A percentile compares a stretch with the other conserved stretches of the same genome.
These are phyloP conservation scores for Apaloderma vittatum DNA, from an alignment of 2,113 vertebrate species.

Conservation along the genomic window DNA sequence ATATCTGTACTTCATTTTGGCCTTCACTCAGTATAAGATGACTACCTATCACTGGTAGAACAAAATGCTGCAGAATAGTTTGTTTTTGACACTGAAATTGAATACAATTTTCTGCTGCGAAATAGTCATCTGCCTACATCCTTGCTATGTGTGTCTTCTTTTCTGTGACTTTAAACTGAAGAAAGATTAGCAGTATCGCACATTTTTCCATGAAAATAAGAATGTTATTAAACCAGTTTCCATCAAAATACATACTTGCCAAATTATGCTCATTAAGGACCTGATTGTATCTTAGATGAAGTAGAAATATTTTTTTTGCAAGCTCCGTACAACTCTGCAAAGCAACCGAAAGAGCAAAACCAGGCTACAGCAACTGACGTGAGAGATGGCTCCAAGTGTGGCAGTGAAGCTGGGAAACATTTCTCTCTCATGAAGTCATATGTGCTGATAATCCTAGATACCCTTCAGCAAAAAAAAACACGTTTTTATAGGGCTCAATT, in stretches of 20 bases:
- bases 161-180: background rate
- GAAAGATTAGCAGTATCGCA: background rate
- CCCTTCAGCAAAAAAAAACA: constrained; percentile 9
- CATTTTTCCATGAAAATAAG: background rate
- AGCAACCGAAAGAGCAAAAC: background rate
- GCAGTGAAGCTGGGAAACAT: constrained; percentile 3
- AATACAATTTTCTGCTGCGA: background rate
- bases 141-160: background rate
- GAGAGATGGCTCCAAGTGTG: constrained; percentile 1
- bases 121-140: background rate
- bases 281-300: background rate
- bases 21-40: background rate
- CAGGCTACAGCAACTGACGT: background rate
- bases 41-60: background rate
- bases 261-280: background rate
- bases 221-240: background rate
- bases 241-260: background rate
- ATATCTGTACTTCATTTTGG: background rate
- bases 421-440: constrained; percentile 57
- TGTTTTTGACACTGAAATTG: background rate
- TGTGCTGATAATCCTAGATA: constrained; percentile 35
- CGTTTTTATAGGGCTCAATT: background rate
- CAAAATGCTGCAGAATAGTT: background rate
- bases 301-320: background rate
- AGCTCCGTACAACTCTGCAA: background rate